Base-by-base conservation (phyloP, 2,888 invertebrate genomes). In the Morpho achilles region DNA sequence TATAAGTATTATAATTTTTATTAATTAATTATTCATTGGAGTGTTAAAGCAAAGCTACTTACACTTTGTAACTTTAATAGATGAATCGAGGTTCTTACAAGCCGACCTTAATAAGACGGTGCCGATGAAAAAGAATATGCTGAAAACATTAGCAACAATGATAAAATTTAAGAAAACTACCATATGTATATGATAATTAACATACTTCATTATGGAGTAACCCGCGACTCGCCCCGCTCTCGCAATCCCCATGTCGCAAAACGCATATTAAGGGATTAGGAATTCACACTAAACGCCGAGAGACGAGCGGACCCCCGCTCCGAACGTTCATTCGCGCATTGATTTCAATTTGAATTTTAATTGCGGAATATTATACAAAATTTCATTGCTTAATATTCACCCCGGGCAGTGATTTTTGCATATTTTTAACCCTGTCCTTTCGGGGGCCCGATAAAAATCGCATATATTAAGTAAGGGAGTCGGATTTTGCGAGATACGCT, bases 341-440 rank as follows among this genome's bases (percentile, higher is more conserved):
- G 91, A 89, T 91, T 91, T 91, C 91, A 91, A 91, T 91, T 91
- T 91, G 83, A 90, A 91, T 89, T 88, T 91, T 91, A 91, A 91
- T 91, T 88, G 89, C 73, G 77, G 84, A 87, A 90, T 91, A 91
- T 91, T 89, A 87, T 84, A 84, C 83, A 85, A 86, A 87, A 88
- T 87, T 84, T 88, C 87, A 86, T 88, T 84, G 75, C 82, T 90
- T 90, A 82, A 88, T 87, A 89, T 87, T 88, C 90, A 87, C 88
- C 87, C 89, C 78, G 75, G 76, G 79, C 77, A 75, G 72, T 79
- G 84, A 88, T 87, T 89, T 89, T 87, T 88, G 87, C 88, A 89
- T 87, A 87, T 81, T 87, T 87, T 84, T 84, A 83, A 85, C 87
- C 84, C 86, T 77, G 76, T 73, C 71, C 69, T 70, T 73, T 72